Conservation (phyloP, 2,797 vertebrate species). For the Hephaestus fuliginosus region DNA sequence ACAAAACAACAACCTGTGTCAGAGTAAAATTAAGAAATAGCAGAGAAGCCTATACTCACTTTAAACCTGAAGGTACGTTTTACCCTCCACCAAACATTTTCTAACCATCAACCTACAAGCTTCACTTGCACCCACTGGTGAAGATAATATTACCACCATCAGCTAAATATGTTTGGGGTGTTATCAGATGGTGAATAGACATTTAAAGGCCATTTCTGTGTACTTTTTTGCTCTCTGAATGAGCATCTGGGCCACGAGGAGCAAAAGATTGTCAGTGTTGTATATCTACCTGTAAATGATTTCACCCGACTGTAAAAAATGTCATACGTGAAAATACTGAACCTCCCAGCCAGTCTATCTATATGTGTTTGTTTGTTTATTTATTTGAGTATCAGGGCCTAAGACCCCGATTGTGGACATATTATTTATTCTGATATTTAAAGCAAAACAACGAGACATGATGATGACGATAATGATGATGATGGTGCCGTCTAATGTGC, state of each 20-base stretch:
- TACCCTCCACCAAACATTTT: neutral
- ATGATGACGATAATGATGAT: conserved; percentile 30
- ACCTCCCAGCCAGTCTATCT: conserved; percentile 60
- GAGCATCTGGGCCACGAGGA: conserved; percentile 11
- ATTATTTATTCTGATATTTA: conserved; percentile 76
- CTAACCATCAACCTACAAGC: neutral
- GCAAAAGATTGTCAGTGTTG: conserved; percentile 49
- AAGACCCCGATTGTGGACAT: conserved; percentile 63
- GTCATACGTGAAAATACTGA: conserved; percentile 60
- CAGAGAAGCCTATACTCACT: conserved; percentile 5
- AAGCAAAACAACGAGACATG: conserved; percentile 50
- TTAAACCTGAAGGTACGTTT: neutral
- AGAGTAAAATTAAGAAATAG: neutral
- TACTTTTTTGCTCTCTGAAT: conserved; percentile 20
- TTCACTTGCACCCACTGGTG: conserved; percentile 11
- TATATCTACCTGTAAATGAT: conserved; percentile 72
- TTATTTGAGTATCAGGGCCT: conserved; percentile 66
- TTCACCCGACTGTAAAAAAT: conserved; percentile 65
- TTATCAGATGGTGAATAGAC: neutral
- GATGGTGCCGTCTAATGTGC: conserved; percentile 54
- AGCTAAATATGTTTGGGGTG: conserved; percentile 10
- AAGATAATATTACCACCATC: conserved; percentile 19
- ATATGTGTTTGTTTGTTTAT: conserved; percentile 67
- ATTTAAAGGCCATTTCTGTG: conserved; percentile 18
- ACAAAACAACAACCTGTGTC: conserved; percentile 7